Percentiles rank a stretch among this genome's conserved stretches.
phyloP scores from a whole-genome alignment of 2,113 vertebrate genomes.

The Nasalis larvatus region DNA sequence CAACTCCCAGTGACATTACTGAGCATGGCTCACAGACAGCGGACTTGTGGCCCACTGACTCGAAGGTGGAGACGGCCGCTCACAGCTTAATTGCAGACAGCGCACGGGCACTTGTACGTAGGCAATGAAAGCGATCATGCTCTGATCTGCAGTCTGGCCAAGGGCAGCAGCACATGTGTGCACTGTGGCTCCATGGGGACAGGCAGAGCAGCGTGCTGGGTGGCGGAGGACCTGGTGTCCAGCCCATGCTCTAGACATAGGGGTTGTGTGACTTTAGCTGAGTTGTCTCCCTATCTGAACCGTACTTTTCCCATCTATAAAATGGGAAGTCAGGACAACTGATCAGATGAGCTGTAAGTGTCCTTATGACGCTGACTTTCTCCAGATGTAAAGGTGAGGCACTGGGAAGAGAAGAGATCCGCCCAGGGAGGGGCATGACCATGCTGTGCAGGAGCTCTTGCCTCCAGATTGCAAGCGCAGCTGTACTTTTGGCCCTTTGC shows the following conservation, averaged over 20 bases:
- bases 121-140: not conserved
- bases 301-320: not conserved
- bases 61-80: not conserved
- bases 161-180: not conserved
- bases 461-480: too few species aligned
- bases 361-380: not conserved
- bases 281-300: not conserved
- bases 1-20: slow-evolving; percentile 45
- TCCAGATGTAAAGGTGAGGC: not conserved
- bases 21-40: not conserved
- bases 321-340: not conserved
- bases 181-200: too few species aligned
- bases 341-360: accelerated
- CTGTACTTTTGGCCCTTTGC: not conserved
- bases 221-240: not conserved
- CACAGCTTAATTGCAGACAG: not conserved
- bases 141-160: not conserved
- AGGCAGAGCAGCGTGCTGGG: accelerated
- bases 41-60: not conserved
- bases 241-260: not conserved
- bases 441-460: accelerated
- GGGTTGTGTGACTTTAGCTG: too few species aligned
- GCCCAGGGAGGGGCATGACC: accelerated
- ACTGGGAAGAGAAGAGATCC: not conserved
- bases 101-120: not conserved